These are phyloP conservation scores for Sympetrum striolatum DNA, from an alignment of 2,888 invertebrate species.

Conservation along the genomic window DNA sequence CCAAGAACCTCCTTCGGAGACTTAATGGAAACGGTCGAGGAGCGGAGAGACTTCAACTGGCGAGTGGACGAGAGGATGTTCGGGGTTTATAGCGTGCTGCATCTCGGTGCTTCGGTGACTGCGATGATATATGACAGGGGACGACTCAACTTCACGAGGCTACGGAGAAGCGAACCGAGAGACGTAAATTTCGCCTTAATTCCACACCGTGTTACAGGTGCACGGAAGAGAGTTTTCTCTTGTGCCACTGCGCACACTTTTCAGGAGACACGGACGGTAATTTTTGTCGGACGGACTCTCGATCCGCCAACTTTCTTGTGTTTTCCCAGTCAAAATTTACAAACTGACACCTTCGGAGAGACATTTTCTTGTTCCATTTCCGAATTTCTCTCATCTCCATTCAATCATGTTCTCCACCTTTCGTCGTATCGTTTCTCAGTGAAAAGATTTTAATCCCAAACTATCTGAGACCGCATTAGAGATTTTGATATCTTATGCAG, in stretches of 20 bases:
- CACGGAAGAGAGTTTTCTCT: neutral
- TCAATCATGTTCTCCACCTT: too few species aligned
- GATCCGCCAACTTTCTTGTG: neutral
- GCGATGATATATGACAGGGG: constrained; percentile 11
- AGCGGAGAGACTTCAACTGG: neutral
- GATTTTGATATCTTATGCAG: too few species aligned
- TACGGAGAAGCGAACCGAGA: neutral
- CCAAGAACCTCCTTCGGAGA: neutral
- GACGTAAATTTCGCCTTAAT: constrained; percentile 20
- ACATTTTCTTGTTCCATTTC: too few species aligned
- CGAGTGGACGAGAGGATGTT: neutral
- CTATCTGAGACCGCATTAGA: too few species aligned
- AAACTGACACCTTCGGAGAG: too few species aligned
- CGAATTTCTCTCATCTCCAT: too few species aligned
- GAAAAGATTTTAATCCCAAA: too few species aligned
- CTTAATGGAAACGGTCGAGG: neutral
- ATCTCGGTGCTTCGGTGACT: neutral
- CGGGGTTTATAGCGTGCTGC: neutral
- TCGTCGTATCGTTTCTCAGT: too few species aligned
- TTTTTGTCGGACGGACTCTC: neutral
- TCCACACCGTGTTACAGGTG: neutral
- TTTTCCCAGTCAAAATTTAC: too few species aligned
- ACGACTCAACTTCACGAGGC: neutral
- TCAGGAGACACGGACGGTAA: neutral
- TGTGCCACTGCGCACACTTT: neutral